A percentile compares a stretch with the other conserved stretches of the same genome.
Evolutionary conservation across 2,888 invertebrate species (phyloP).

Genomic region (Hipparchia sbordonii): DNA sequence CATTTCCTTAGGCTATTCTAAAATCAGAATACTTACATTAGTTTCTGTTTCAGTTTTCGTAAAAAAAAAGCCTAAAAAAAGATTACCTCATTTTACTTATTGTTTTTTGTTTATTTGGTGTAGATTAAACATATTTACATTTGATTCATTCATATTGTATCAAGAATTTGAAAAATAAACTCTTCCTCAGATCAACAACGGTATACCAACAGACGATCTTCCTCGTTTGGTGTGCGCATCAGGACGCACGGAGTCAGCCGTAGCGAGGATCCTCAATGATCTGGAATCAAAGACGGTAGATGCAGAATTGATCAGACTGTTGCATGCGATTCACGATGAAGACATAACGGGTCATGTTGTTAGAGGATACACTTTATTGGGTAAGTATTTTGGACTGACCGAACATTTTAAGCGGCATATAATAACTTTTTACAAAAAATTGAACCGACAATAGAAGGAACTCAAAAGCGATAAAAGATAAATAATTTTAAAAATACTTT

Average conservation of each 20-base stretch:
- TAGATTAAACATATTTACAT: too few species aligned
- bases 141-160: too few species aligned
- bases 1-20: too few species aligned
- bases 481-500: too few species aligned
- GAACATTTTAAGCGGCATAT: not conserved
- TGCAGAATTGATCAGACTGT: slow-evolving; percentile 83
- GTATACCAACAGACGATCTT: slow-evolving; percentile 84
- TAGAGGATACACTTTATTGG: slow-evolving; percentile 87
- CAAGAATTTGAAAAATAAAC: not conserved
- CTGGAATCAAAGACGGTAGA: slow-evolving; percentile 84
- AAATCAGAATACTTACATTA: too few species aligned
- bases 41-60: too few species aligned
- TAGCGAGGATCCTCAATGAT: slow-evolving; percentile 85
- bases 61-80: too few species aligned
- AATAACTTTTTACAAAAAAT: too few species aligned
- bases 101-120: too few species aligned
- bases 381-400: slow-evolving; percentile 46
- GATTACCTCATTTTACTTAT: too few species aligned
- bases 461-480: too few species aligned
- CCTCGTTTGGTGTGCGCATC: slow-evolving; percentile 89
- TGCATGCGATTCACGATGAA: slow-evolving; percentile 83
- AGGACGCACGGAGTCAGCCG: slow-evolving; percentile 91
- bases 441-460: too few species aligned
- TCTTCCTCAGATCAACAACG: slow-evolving; percentile 77
- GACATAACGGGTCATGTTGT: slow-evolving; percentile 86